A percentile compares a stretch with the other conserved stretches of the same genome.
phyloP scores from a whole-genome alignment of 2,888 invertebrate genomes.

The Melangyna quadrimaculata region DNA sequence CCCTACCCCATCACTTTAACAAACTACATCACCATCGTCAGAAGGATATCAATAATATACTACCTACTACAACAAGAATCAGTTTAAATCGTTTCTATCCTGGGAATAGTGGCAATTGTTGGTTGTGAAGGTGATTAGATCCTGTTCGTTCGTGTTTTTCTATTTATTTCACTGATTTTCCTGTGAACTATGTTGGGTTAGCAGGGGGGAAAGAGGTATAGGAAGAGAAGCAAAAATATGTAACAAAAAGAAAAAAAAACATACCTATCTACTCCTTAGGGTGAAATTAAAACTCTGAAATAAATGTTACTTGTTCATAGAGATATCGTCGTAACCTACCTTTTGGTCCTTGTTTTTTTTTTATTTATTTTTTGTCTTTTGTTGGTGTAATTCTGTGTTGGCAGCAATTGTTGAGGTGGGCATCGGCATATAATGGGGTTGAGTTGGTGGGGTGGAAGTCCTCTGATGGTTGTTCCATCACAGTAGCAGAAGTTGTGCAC shows the following conservation, averaged over 20 bases:
- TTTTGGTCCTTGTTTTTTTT: constrained; percentile 11
- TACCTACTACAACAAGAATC: constrained; percentile 44
- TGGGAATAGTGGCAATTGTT: constrained; percentile 69
- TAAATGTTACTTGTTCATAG: constrained; percentile 66
- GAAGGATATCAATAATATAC: constrained; percentile 35
- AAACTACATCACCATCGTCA: not conserved
- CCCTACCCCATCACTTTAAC: not conserved
- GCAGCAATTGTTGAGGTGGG: constrained; percentile 3
- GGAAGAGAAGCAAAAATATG: not conserved
- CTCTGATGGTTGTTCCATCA: not conserved
- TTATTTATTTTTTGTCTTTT: no score
- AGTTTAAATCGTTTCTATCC: constrained; percentile 53
- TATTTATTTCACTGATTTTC: constrained; percentile 68
- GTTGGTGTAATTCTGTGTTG: constrained; percentile 6
- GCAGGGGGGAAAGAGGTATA: not conserved
- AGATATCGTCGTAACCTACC: constrained; percentile 51
- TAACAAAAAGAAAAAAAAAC: constrained; percentile 33
- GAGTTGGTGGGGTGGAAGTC: constrained; percentile 9
- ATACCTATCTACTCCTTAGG: constrained; percentile 57
- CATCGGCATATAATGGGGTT: not conserved
- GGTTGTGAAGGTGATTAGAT: constrained; percentile 69
- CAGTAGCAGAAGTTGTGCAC: constrained; percentile 45
- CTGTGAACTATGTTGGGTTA: constrained; percentile 12
- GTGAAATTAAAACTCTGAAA: constrained; percentile 70
- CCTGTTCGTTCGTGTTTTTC: constrained; percentile 64